These are phyloP conservation scores for Diadromus collaris DNA, from an alignment of 2,888 invertebrate species.

Conservation along the genomic window DNA sequence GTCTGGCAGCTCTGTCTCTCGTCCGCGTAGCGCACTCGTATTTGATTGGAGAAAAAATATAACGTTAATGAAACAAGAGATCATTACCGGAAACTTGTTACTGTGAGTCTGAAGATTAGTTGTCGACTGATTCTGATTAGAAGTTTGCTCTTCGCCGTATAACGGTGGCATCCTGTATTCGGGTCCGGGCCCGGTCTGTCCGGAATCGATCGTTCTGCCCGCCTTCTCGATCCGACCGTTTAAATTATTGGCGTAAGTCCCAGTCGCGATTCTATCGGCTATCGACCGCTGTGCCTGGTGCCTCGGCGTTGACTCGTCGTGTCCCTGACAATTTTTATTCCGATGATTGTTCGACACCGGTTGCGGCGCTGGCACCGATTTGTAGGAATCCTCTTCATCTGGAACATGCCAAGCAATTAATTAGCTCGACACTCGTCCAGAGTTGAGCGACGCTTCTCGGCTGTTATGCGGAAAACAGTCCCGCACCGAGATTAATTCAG, in stretches of 20 bases:
- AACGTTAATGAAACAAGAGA: not conserved
- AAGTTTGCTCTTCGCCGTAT: conserved; percentile 79
- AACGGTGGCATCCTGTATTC: conserved; percentile 78
- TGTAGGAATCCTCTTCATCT: conserved; percentile 83
- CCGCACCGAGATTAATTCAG: not conserved
- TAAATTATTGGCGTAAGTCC: conserved; percentile 39
- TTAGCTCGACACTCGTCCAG: not conserved
- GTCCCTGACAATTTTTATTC: conserved; percentile 49
- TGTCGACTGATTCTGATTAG: conserved; percentile 79
- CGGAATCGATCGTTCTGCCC: conserved; percentile 54
- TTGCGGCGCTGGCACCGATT: conserved; percentile 83
- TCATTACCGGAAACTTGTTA: conserved; percentile 88
- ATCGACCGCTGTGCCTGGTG: conserved; percentile 30
- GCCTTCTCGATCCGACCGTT: conserved; percentile 58
- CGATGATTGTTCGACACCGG: conserved; percentile 81
- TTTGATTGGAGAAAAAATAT: too few relatives aligned
- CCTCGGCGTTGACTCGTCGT: conserved; percentile 40
- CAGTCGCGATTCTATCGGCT: conserved; percentile 40
- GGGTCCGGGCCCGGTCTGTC: conserved; percentile 61
- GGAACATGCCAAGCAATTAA: conserved; percentile 66
- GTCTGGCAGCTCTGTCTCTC: too few relatives aligned
- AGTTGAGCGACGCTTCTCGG: not conserved
- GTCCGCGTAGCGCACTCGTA: too few relatives aligned
- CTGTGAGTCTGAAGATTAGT: conserved; percentile 87
- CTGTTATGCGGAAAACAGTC: not conserved